Percentiles rank a stretch among this genome's conserved stretches.
phyloP scores from a whole-genome alignment of 2,888 invertebrate genomes.

The Myopa testacea region DNA sequence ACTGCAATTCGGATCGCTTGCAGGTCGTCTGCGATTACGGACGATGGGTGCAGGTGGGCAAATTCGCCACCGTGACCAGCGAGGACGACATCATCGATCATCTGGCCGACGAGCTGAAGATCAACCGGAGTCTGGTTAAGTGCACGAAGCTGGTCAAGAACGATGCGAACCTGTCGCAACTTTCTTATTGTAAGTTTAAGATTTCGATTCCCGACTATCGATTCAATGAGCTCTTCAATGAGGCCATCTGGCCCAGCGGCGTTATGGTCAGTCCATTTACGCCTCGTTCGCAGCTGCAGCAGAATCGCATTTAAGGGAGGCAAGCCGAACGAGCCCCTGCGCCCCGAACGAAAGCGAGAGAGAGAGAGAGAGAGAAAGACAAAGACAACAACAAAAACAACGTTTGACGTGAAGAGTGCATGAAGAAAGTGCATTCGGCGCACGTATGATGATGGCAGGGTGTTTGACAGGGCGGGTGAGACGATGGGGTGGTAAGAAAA shows the following conservation, averaged over 20 bases:
- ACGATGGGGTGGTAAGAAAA: slow-evolving; percentile 28
- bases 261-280: slow-evolving; percentile 65
- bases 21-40: slow-evolving; percentile 64
- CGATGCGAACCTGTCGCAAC: slow-evolving; percentile 62
- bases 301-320: slow-evolving; percentile 61
- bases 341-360: not conserved
- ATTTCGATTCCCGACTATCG: slow-evolving; percentile 65
- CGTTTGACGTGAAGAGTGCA: not conserved
- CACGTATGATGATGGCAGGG: no score
- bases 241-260: slow-evolving; percentile 65
- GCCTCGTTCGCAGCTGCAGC: slow-evolving; percentile 63
- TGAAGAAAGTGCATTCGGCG: not conserved
- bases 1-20: slow-evolving; percentile 64
- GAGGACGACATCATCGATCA: slow-evolving; percentile 64
- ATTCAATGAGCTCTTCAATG: slow-evolving; percentile 64
- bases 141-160: slow-evolving; percentile 64
- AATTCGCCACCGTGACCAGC: slow-evolving; percentile 62
- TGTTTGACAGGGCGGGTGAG: not conserved
- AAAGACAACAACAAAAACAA: slow-evolving; percentile 1
- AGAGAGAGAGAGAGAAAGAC: slow-evolving; percentile 17
- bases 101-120: slow-evolving; percentile 61
- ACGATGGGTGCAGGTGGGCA: slow-evolving; percentile 64
- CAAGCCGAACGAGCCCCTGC: slow-evolving; percentile 1
- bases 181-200: slow-evolving; percentile 64
- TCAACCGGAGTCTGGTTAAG: slow-evolving; percentile 63